Evolutionary conservation across 1,140 invertebrate genomes (phyloP), one percentile per base, ranked within the genome.

Genomic region (Zaprionus lachaisei): DNA sequence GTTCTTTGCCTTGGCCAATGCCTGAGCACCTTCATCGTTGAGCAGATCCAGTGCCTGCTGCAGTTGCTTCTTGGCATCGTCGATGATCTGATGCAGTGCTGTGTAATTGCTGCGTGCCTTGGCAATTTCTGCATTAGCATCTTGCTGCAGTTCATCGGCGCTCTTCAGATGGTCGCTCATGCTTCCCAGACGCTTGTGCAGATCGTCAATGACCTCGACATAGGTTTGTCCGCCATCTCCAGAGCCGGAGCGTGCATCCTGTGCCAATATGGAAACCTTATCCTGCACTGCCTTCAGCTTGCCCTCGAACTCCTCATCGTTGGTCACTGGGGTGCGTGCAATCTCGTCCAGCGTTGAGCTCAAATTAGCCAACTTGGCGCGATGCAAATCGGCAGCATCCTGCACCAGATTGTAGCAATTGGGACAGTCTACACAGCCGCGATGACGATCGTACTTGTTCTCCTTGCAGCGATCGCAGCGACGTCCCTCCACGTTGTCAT

Each of bases 321-420:
- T 96, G 51, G 97, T 96, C 1, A 97, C 95, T 9, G 96, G 96
- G 0, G 97, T 97, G 95, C 97, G 93, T 95, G 94, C 80, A 95
- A 95, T 92, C 92, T 96, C 74, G 47, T 91, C 82, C 7, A 93
- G 72, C 0, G 92, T 92, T 1, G 81, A 94, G 70, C 96, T 95
- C 14, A 99, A 93, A 71, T 97, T 95, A 1, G 93, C 92, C 5
- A 99, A 93, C 85, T 97, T 97, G 55, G 91, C 93, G 62, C 97
- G 94, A 85, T 99, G 98, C n/a, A 93, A 85, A 90, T 97, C 96
- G 0, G 97, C 97, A 1, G 96, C 96, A 72, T 98, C 96, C 92
- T 98, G 96, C 0, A 99, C 97, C 1, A 99, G 94, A 93, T 97
- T 98, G 91, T 99, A 99, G 92, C 98, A 99, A 17, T 96, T 94